Percentiles rank a stretch among this genome's conserved stretches.
phyloP scores from a whole-genome alignment of 2,113 vertebrate species.

The Saguinus midas region DNA sequence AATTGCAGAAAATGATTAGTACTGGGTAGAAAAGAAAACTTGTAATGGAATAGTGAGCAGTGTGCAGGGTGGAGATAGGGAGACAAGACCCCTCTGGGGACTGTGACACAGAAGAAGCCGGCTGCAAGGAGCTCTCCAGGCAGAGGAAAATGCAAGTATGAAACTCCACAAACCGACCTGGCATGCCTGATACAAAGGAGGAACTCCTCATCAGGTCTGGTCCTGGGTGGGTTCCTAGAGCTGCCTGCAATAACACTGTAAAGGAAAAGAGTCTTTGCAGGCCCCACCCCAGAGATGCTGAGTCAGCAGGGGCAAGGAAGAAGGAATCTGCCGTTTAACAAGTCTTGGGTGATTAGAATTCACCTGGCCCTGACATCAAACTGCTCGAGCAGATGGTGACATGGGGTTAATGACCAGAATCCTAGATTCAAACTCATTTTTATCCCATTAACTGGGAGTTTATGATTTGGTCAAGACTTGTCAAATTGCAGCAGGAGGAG shows the following conservation, averaged over 20 bases:
- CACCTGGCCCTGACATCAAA: slow-evolving; percentile 22
- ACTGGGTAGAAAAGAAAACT: background rate
- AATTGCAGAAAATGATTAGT: background rate
- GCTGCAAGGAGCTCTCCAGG: background rate
- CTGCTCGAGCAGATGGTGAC: slow-evolving; percentile 60
- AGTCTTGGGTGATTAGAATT: background rate
- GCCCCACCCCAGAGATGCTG: background rate
- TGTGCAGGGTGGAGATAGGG: background rate
- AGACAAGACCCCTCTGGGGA: background rate
- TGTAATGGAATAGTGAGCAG: background rate
- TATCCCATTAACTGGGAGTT: slow-evolving; percentile 58
- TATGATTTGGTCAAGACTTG: slow-evolving; percentile 40
- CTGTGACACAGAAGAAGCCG: background rate
- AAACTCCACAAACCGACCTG: background rate
- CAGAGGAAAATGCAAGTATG: background rate
- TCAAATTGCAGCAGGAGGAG: background rate
- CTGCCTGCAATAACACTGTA: background rate
- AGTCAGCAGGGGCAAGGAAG: background rate
- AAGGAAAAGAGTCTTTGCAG: background rate
- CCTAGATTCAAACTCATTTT: slow-evolving; percentile 50
- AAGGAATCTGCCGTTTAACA: background rate
- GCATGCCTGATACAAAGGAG: background rate
- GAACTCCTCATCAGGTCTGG: background rate
- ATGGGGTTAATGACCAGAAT: slow-evolving; percentile 58
- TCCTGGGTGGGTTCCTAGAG: background rate